Percentiles rank a stretch among this genome's conserved stretches.
Conservation (phyloP, 2,113 vertebrate genomes). For the Laticauda laticaudata region DNA sequence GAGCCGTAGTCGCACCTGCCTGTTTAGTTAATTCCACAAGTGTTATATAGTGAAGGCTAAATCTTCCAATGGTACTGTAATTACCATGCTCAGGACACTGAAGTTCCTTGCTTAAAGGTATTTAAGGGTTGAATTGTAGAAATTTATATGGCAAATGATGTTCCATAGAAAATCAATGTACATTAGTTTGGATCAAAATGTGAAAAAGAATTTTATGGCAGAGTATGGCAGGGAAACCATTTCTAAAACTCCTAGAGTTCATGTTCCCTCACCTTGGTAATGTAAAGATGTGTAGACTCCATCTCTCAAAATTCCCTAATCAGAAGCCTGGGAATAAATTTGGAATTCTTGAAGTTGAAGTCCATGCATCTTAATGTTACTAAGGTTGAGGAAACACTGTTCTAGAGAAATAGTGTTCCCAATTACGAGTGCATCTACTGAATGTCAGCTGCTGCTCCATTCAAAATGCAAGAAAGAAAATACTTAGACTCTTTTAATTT, state of each 20-base stretch:
- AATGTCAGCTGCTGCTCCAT: no score
- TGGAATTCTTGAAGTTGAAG: not conserved
- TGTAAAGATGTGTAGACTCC: not conserved
- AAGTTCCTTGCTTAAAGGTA: not conserved
- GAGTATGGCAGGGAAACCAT: not conserved
- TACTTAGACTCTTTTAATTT: no score
- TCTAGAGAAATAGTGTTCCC: not conserved
- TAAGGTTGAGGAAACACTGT: not conserved
- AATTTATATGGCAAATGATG: not conserved
- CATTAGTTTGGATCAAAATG: not conserved
- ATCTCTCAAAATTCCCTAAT: not conserved
- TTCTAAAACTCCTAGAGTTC: not conserved
- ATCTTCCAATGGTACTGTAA: not conserved
- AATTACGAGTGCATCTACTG: not conserved
- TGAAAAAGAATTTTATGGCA: not conserved
- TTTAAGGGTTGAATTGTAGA: not conserved
- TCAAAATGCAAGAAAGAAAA: no score
- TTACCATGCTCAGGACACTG: not conserved
- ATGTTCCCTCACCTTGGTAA: not conserved
- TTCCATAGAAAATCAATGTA: not conserved
- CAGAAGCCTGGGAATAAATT: not conserved
- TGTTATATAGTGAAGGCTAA: not conserved
- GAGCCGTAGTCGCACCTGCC: not conserved
- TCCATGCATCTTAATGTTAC: not conserved
- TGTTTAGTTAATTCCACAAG: conserved; percentile 5